phyloP scores from a whole-genome alignment of 2,113 vertebrate species.

The Apistogramma diplotaenia region DNA sequence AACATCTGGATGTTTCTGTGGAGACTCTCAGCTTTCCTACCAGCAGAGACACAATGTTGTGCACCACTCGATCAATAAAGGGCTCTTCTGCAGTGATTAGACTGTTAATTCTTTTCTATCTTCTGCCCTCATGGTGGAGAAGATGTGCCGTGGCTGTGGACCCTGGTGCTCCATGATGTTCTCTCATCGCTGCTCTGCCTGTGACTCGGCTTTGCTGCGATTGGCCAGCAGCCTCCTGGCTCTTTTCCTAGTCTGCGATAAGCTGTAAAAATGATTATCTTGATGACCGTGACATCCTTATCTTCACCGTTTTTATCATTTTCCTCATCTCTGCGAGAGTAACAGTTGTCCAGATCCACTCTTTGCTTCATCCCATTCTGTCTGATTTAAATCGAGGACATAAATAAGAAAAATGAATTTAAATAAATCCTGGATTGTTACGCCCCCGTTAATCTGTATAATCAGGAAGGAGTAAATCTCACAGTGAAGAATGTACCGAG shows the following conservation, averaged over 20 bases:
- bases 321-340: not conserved
- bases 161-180: no score
- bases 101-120: no score
- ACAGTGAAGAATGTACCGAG: rapidly evolving
- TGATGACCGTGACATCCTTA: not conserved
- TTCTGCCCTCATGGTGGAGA: no score
- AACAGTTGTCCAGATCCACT: no score
- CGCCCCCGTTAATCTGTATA: not conserved
- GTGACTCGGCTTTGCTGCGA: no score
- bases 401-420: not conserved
- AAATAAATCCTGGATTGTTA: not conserved
- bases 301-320: not conserved
- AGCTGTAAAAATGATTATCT: not conserved
- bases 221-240: not conserved
- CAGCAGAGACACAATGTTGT: no score
- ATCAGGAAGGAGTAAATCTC: not conserved
- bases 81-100: no score
- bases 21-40: not conserved
- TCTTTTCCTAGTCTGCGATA: not conserved
- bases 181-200: no score
- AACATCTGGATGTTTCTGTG: not conserved
- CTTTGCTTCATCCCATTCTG: not conserved
- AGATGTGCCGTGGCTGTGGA: no score
- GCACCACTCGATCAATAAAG: no score
- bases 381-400: not conserved